A percentile compares a stretch with the other conserved stretches of the same genome.
Conservation (phyloP, 2,888 invertebrate species). For the Bibio marci region DNA sequence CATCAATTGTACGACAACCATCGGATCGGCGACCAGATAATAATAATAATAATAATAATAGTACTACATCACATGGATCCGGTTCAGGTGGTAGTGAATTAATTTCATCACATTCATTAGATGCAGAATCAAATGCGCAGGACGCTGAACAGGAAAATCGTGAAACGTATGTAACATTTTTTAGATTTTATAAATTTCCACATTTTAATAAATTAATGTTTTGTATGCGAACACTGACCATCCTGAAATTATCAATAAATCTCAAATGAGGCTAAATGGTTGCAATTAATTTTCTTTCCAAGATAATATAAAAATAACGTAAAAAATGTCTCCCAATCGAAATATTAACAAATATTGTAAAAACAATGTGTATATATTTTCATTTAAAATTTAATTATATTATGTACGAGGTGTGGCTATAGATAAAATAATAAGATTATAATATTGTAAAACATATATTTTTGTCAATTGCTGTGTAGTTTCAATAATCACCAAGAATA, state of each 20-base stretch:
- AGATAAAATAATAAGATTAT: too few species aligned
- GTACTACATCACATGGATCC: constrained; percentile 13
- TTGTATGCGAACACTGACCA: too few species aligned
- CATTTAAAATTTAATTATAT: too few species aligned
- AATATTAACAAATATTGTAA: too few species aligned
- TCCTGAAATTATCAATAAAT: neutral
- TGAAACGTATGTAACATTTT: constrained; percentile 12
- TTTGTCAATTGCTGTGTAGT: too few species aligned
- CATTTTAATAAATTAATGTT: too few species aligned
- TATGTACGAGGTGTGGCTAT: too few species aligned
- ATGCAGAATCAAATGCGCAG: constrained; percentile 20
- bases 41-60: constrained; percentile 23
- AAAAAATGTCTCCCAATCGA: neutral
- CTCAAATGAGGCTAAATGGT: neutral
- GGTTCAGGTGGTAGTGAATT: constrained; percentile 7
- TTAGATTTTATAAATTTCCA: neutral
- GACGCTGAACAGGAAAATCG: constrained; percentile 19
- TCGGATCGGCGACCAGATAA: constrained; percentile 27
- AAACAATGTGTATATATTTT: too few species aligned
- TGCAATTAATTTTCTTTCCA: neutral
- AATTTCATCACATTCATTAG: constrained; percentile 16
- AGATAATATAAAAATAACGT: neutral
- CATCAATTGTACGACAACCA: constrained; percentile 27
- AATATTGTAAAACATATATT: too few species aligned
- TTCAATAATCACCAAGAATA: too few species aligned